Base-by-base conservation (phyloP, 2,113 vertebrate genomes). In the Sorex araneus region DNA sequence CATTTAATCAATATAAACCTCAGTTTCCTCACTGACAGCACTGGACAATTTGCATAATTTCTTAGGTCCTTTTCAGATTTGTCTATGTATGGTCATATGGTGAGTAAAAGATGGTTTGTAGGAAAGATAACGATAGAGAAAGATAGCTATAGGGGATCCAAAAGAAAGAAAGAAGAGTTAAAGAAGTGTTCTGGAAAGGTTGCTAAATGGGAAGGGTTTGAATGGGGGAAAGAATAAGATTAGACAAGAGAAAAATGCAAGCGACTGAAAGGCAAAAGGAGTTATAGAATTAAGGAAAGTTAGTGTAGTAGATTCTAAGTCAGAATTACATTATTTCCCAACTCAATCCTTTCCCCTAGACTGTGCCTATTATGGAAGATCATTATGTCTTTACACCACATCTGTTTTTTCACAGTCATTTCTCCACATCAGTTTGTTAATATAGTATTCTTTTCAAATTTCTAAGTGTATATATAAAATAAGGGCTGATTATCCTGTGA, bases 381-480 rank as follows among this genome's bases (percentile, higher is more conserved):
- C 77, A 60, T 25, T 27, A 57, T 12, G 34, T 36, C 66, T 43
- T 28, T 23, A 28, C 28, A 82, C 32, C n/a, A 11, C 13, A 71
- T 83, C 75, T 87, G 36, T 25, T 23, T 67, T 54, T 54, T 54
- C 11, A 3, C 16, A 54, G 50, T 54, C 50, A 54, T 15, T 11
- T 54, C 12, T 75, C 8, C 57, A 60, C 11, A 47, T 36, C 2
- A 19, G 15, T 69, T 50, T 79, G n/a, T 19, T 94, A 23, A 75
- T 57, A 75, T 91, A 63, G 28, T 64, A 87, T 71, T 78, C 30
- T 11, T 90, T 85, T 88, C 70, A 70, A 43, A 87, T 70, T 45
- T 92, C 80, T 54, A 75, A 96, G 45, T 43, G 1, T 60, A 81
- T 87, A 30, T 86, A 32, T 78, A 60, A 90, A 82, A 86, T 75